Evolutionary conservation across 2,113 vertebrate genomes (phyloP).

Genomic region (Rana temporaria): DNA sequence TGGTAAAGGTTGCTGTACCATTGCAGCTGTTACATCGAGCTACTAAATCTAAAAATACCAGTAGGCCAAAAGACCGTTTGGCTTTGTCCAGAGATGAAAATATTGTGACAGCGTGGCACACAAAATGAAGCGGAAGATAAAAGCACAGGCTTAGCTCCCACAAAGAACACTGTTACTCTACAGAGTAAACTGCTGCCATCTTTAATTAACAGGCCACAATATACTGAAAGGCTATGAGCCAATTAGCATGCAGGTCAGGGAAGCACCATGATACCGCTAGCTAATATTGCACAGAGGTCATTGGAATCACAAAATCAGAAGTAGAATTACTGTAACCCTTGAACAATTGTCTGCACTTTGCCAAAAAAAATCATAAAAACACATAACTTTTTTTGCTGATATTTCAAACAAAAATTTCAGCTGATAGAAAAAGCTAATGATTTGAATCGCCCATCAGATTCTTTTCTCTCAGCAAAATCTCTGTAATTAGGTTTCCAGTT

Average conservation of each 20-base stretch:
- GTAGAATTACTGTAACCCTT: background rate
- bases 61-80: background rate
- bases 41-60: background rate
- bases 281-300: background rate
- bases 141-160: background rate
- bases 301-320: background rate
- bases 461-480: too few species aligned
- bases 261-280: background rate
- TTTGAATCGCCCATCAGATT: too few species aligned
- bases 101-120: background rate
- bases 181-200: slow-evolving; percentile 32
- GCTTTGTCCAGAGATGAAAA: slow-evolving; percentile 3
- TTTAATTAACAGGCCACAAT: slow-evolving; percentile 27
- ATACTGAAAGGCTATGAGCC: slow-evolving; percentile 3
- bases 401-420: too few species aligned
- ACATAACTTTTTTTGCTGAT: too few species aligned
- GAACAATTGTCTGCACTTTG: too few species aligned
- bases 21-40: too few species aligned
- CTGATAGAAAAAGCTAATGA: too few species aligned
- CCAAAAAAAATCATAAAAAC: too few species aligned
- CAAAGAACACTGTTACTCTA: background rate
- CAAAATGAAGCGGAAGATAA: background rate
- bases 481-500: background rate
- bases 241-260: slow-evolving; percentile 45
- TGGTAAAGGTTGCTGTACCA: too few species aligned